These are phyloP conservation scores for Dryocosmus kuriphilus DNA, from an alignment of 2,888 invertebrate genomes.

Conservation along the genomic window DNA sequence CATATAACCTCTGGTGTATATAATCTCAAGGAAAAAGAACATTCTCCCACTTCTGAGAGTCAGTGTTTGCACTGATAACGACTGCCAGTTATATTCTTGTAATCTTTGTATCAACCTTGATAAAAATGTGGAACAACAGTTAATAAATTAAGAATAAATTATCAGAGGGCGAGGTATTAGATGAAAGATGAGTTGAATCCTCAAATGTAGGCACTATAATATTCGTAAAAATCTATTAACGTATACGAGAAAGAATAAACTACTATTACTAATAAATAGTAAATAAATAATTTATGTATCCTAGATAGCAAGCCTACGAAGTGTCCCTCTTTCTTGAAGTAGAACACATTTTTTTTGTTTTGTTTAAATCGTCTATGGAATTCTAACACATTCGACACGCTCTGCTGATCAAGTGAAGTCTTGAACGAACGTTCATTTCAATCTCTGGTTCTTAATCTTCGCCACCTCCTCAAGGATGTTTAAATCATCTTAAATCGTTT, in stretches of 20 bases:
- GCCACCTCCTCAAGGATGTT: not conserved
- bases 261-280: not conserved
- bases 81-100: not conserved
- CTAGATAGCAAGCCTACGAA: not conserved
- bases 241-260: too few species aligned
- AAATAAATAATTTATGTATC: not conserved
- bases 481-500: not conserved
- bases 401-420: conserved; percentile 2
- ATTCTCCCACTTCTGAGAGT: not conserved
- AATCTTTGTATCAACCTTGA: not conserved
- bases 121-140: not conserved
- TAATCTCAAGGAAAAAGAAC: not conserved
- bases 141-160: too few species aligned
- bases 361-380: not conserved
- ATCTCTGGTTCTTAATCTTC: not conserved
- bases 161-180: too few species aligned
- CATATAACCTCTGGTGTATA: not conserved
- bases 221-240: too few species aligned
- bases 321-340: not conserved
- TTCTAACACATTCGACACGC: not conserved
- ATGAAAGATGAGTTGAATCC: too few species aligned
- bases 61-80: conserved; percentile 1
- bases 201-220: too few species aligned
- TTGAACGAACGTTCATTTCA: not conserved
- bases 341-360: not conserved